Evolutionary conservation across 2,888 invertebrate genomes (phyloP), one percentile per base, ranked within the genome.

Genomic region (Hirtodrosophila alboralis): DNA sequence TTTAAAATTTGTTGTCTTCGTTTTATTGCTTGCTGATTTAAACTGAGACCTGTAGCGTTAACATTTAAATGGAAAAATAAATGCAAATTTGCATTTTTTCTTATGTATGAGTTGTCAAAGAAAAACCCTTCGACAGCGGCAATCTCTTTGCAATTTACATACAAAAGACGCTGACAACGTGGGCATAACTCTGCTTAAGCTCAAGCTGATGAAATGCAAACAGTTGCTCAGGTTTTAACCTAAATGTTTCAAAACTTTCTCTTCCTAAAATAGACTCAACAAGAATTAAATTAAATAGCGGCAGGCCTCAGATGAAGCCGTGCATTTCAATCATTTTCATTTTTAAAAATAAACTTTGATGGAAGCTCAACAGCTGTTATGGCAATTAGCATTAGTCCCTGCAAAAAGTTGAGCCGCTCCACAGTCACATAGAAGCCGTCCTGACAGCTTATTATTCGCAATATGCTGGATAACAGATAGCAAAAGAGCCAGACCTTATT

Each of bases 141-240:
- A 13, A 30, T 27, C 38, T 27, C 10, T 30, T 38, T 12, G 13
- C 51, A 33, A 51, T 61, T 60, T 60, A 10, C 28, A 26, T 47
- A 37, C 27, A 34, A 53, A 38, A 38, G 34, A 59, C 47, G 33
- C 44, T 36, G 34, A 36, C 31, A 38, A 53, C 31, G 53, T 61
- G 40, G 58, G 53, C 53, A 45, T 13, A 10, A 21, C 33, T 62
- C 56, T 52, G 47, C 53, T 41, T 58, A 70, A 60, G 30, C 57
- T 58, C 65, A 49, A 44, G 51, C 64, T 60, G 65, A 64, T 34
- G 38, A 33, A 38, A 44, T 34, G 38, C 53, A 40, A 45, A 31
- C 38, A 48, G 27, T 30, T 26, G 10, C 43, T 49, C 56, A 43
- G 75, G 41, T 37, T 51, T 38, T 31, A 41, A 38, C 5, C 4